These are phyloP conservation scores for Poeciliopsis turneri DNA, from an alignment of 2,797 vertebrate species.

Conservation along the genomic window DNA sequence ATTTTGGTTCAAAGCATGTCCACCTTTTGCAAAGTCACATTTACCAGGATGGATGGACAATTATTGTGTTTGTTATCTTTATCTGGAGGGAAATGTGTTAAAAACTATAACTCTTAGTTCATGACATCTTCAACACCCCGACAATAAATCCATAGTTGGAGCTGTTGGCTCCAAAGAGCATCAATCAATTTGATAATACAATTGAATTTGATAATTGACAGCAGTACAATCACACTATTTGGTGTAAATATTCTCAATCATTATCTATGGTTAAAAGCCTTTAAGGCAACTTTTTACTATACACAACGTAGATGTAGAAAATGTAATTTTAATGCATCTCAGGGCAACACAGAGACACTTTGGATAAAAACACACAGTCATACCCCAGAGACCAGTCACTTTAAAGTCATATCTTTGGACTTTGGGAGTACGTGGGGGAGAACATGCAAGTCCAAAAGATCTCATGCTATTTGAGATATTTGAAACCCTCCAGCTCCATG, in stretches of 20 bases:
- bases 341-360: not conserved
- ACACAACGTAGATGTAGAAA: not conserved
- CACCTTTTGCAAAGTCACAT: not conserved
- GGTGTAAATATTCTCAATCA: too few relatives aligned
- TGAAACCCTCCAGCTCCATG: too few relatives aligned
- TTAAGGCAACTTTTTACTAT: not conserved
- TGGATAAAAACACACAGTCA: not conserved
- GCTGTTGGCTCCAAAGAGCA: not conserved
- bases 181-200: not conserved
- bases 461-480: too few relatives aligned
- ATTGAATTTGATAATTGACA: not conserved
- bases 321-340: not conserved
- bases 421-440: too few relatives aligned
- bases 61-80: not conserved
- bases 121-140: not conserved
- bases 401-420: not conserved
- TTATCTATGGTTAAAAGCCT: too few relatives aligned
- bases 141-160: not conserved
- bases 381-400: not conserved
- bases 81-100: not conserved
- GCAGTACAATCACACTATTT: too few relatives aligned
- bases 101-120: not conserved
- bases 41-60: not conserved
- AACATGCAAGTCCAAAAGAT: too few relatives aligned
- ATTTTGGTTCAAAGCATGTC: not conserved